Conservation (phyloP, 2,113 vertebrate species). For the Romanogobio albipinnatus region DNA sequence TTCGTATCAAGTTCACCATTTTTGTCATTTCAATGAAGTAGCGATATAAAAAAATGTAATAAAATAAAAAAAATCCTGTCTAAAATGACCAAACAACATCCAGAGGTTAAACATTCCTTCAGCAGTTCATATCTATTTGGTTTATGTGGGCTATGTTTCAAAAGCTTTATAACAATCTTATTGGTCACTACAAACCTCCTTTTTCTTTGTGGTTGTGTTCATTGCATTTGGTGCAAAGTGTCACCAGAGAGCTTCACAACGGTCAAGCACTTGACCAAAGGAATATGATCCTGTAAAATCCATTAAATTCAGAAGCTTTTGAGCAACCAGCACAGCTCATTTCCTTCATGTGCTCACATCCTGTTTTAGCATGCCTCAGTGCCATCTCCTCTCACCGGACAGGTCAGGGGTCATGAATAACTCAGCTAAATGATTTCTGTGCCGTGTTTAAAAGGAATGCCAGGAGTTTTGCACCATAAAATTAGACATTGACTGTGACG, state of each 20-base stretch:
- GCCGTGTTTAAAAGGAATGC: constrained; percentile 1
- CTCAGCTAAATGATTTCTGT: constrained; percentile 34
- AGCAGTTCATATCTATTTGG: background rate
- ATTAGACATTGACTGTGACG: constrained; percentile 17
- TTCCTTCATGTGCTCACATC: constrained; percentile 46
- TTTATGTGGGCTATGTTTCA: background rate
- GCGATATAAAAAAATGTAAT: too few species aligned
- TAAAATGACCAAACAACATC: too few species aligned
- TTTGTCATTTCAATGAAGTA: too few species aligned
- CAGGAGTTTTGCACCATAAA: constrained; percentile 16
- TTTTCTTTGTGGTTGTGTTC: background rate
- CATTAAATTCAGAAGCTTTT: constrained; percentile 42
- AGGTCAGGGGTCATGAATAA: constrained; percentile 22
- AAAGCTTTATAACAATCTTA: background rate
- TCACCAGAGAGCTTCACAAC: background rate
- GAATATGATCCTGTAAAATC: constrained; percentile 16
- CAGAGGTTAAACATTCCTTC: background rate
- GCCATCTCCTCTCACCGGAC: constrained; percentile 13
- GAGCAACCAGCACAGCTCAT: constrained; percentile 40
- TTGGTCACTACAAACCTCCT: background rate
- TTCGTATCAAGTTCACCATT: too few species aligned
- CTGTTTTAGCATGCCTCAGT: constrained; percentile 47
- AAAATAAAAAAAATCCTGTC: too few species aligned
- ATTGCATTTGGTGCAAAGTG: background rate
- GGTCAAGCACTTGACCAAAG: background rate